Conservation (phyloP, 2,797 vertebrate species). For the Scolopax bukidnonensis region DNA sequence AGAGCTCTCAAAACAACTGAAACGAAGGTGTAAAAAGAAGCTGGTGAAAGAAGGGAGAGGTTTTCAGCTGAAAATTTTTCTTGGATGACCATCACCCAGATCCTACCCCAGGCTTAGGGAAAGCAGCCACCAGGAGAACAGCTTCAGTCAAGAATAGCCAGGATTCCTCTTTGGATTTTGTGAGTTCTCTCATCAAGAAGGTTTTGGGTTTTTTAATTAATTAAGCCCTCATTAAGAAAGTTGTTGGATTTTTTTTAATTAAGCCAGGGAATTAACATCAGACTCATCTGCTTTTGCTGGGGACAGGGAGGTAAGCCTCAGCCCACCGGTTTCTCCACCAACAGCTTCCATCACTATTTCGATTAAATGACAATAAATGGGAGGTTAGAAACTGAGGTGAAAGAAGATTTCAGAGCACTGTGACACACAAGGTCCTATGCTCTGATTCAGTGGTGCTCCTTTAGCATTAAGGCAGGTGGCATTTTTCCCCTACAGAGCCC, state of each 20-base stretch:
- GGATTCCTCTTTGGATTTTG: neutral
- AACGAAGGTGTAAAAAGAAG: neutral
- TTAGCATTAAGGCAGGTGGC: neutral
- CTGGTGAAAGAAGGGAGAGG: neutral
- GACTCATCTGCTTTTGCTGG: neutral
- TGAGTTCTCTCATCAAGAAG: neutral
- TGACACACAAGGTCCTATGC: neutral
- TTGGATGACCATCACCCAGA: neutral
- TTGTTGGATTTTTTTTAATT: neutral
- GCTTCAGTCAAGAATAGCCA: neutral
- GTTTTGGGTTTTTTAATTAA: neutral
- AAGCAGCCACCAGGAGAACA: neutral
- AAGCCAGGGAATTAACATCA: neutral
- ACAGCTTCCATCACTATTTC: neutral
- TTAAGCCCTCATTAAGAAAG: neutral
- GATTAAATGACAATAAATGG: neutral
- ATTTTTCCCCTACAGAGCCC: neutral
- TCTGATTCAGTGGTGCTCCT: neutral
- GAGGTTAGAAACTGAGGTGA: neutral
- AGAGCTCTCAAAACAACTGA: neutral
- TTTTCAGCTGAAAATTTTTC: neutral
- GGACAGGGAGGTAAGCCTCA: neutral
- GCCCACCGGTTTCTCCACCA: neutral
- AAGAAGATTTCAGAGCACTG: neutral
- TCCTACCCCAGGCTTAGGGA: neutral